A percentile compares a stretch with the other conserved stretches of the same genome.
Conservation (phyloP, 2,113 vertebrate species). For the Mus spicilegus region DNA sequence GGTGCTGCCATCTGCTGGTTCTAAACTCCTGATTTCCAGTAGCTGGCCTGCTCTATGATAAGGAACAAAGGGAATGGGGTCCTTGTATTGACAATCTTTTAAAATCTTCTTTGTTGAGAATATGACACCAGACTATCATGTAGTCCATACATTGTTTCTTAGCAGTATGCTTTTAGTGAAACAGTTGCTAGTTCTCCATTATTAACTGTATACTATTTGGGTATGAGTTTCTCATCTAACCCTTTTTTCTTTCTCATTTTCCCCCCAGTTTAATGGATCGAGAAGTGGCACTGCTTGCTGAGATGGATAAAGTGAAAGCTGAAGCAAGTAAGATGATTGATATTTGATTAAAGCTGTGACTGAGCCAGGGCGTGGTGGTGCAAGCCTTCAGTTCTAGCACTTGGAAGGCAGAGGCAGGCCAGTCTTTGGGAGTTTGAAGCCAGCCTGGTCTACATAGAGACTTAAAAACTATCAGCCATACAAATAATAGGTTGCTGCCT, state of each 20-base stretch:
- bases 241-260: conserved; percentile 13
- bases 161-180: conserved; percentile 41
- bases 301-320: conserved; percentile 99
- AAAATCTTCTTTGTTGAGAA: conserved; percentile 48
- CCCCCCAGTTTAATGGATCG: conserved; percentile 95
- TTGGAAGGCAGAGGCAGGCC: neutral
- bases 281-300: conserved; percentile 93
- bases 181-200: neutral
- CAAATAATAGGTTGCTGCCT: neutral
- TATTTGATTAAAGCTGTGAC: conserved; percentile 36
- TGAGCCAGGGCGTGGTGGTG: neutral
- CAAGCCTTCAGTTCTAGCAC: neutral
- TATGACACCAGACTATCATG: neutral
- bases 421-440: neutral
- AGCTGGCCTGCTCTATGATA: neutral
- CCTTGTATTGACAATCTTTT: conserved; percentile 17
- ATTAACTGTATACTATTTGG: neutral
- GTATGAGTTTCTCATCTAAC: conserved; percentile 40
- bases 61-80: neutral
- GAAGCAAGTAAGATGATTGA: conserved; percentile 92
- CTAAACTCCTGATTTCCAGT: neutral
- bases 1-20: conserved; percentile 80
- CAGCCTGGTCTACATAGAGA: neutral
- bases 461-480: neutral
- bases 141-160: neutral